Conservation (phyloP, 1,140 invertebrate genomes). For the Chironomus striatipennis region DNA sequence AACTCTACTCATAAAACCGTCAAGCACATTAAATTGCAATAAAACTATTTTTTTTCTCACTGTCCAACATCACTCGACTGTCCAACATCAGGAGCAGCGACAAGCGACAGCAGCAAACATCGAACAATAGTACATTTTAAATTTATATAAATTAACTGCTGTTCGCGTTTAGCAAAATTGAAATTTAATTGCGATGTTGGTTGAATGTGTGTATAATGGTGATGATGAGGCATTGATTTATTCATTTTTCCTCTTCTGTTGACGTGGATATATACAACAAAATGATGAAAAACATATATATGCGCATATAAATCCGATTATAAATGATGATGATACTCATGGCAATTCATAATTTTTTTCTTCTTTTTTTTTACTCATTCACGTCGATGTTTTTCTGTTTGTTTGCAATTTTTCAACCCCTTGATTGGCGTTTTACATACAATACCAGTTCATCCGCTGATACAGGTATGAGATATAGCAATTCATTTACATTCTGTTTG, state of each 20-base stretch:
- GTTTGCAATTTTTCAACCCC: background rate
- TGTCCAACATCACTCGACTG: too few species aligned
- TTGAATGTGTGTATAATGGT: background rate
- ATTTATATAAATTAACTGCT: conserved; percentile 1
- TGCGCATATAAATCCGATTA: conserved; percentile 4
- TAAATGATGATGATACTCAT: conserved; percentile 18
- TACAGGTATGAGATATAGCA: conserved; percentile 32
- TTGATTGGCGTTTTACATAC: conserved; percentile 26
- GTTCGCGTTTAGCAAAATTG: conserved; percentile 4
- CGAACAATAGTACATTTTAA: too few species aligned
- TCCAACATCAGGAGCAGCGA: too few species aligned
- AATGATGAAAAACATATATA: background rate
- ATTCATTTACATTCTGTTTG: background rate
- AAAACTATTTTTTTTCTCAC: too few species aligned
- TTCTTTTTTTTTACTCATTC: background rate
- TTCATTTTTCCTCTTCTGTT: background rate
- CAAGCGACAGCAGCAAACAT: too few species aligned
- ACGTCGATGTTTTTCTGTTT: conserved; percentile 26
- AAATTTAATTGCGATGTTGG: background rate
- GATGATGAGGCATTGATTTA: conserved; percentile 4
- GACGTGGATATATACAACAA: background rate
- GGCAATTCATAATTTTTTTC: background rate
- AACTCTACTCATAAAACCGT: too few species aligned
- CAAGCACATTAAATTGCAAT: too few species aligned
- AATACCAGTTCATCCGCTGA: conserved; percentile 64